These are phyloP conservation scores for Cataglyphis cursor DNA, from an alignment of 2,888 invertebrate species.

Conservation along the genomic window DNA sequence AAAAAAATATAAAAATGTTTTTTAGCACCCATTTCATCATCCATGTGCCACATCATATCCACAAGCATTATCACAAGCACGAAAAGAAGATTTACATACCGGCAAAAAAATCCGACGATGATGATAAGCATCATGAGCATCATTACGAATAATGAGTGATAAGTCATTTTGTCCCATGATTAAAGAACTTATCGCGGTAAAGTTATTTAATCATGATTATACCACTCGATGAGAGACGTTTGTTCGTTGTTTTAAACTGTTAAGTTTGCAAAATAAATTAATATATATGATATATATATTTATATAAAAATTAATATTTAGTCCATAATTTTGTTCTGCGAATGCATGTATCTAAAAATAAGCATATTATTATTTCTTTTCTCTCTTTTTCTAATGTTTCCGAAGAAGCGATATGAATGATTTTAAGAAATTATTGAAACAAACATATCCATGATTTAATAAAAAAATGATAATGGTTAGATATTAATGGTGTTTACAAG, in stretches of 20 bases:
- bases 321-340: not conserved
- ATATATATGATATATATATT: not conserved
- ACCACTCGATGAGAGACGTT: not conserved
- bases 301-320: slow-evolving; percentile 1
- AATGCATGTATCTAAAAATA: not conserved
- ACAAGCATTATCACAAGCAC: slow-evolving; percentile 82
- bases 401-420: not conserved
- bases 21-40: slow-evolving; percentile 83
- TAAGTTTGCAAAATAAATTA: slow-evolving; percentile 37
- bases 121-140: slow-evolving; percentile 66
- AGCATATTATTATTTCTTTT: not conserved
- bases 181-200: not conserved
- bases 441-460: not conserved
- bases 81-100: slow-evolving; percentile 83
- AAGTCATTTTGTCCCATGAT: slow-evolving; percentile 33
- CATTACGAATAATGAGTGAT: slow-evolving; percentile 71
- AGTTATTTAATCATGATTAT: not conserved
- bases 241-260: slow-evolving; percentile 25
- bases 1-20: slow-evolving; percentile 60
- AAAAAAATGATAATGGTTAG: not conserved
- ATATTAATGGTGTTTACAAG: not conserved
- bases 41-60: slow-evolving; percentile 81
- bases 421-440: not conserved
- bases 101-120: slow-evolving; percentile 69
- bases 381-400: not conserved